Evolutionary conservation across 2,113 vertebrate genomes (phyloP), one percentile per base, ranked within the genome.

Genomic region (Melierax canorus): DNA sequence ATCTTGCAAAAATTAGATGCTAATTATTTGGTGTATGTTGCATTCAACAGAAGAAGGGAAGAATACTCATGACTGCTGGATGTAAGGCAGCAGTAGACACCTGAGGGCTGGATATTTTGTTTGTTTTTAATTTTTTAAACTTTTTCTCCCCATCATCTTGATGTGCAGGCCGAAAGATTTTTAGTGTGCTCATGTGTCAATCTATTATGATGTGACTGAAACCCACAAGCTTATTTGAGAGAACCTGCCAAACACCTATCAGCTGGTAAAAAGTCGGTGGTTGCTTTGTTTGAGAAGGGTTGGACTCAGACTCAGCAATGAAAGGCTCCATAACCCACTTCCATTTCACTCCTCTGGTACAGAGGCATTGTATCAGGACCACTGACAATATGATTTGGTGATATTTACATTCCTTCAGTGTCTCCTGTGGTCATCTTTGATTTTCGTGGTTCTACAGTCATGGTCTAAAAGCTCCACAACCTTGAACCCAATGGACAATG

Each of bases 1-100:
- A 60, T 6, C 5, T 43, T 32, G 29, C 12, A 39, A 38, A 50
- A 38, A 26, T n/a, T 4, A 56, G 14, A 38, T 0, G 0, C 2
- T 20, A 8, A 60, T 39, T 53, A 26, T 32, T 56, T 41, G 50
- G 30, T 27, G 34, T 26, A 43, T 0, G 0, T 30, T 45, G 15
- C 34, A 11, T 76, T 72, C 0, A 3, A 23, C 6, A 60, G n/a
- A 50, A 36, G 32, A 15, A 86, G 18, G 48, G 34, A 39, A 27
- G 41, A 72, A 39, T 2, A 9, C 10, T n/a, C 32, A 3, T 4
- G 39, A 50, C 55, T 8, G 53, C 9, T 59, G 63, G 32, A 6
- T 30, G 18, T 21, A 68, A 68, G 76, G 32, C 59, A 71, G 71
- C 45, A 32, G 43, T 1, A 74, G 30, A 36, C 43, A 43, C 29